Evolutionary conservation across 2,113 vertebrate species (phyloP), one percentile per base, ranked within the genome.

Genomic region (Pelobates fuscus): DNA sequence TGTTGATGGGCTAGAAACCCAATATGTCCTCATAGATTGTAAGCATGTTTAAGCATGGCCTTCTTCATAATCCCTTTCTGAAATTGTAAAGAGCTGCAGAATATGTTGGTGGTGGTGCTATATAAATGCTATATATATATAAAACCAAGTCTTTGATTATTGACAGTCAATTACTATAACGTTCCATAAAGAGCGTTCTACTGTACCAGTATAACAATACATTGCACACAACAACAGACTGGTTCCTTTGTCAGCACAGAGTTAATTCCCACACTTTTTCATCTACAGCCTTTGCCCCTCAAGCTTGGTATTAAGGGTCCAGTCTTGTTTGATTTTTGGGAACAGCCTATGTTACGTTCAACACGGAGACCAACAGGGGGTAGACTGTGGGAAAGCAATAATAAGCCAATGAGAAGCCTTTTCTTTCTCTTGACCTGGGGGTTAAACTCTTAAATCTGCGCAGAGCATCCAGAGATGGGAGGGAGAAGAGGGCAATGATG

Each of bases 331-430:
- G 6, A 29, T 8, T 52, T 71, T 73, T 73, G 60, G 44, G 60
- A 73, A 64, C 60, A 64, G 32, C 20, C 60, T 29, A 12, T 55
- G 8, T 64, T 73, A 55, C 27, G 60, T 64, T 37, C 54, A 3
- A 55, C 46, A 37, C 44, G 52, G 46, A 65, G 60, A 64, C 30
- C 60, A 23, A 2, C 21, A 20, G 21, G 27, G 59, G 44, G 70
- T 41, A 62, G 25, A 73, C 44, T 73, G 70, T 73, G 70, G 70
- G 70, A 73, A 73, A 73, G 44, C 15, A 55, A 21, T 21, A 18
- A n/a, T 14, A 21, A 64, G 15, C 70, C 46, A 73, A 24, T 41
- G 29, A 55, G 70, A 72, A 63, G 20, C 44, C 41, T 26, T n/a
- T 17, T 14, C 49, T 37, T 60, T 10, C 46, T 65, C 44, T 73